These are phyloP conservation scores for Drosophila aff. DNA, from an alignment of 1,140 invertebrate species.

Conservation along the genomic window DNA sequence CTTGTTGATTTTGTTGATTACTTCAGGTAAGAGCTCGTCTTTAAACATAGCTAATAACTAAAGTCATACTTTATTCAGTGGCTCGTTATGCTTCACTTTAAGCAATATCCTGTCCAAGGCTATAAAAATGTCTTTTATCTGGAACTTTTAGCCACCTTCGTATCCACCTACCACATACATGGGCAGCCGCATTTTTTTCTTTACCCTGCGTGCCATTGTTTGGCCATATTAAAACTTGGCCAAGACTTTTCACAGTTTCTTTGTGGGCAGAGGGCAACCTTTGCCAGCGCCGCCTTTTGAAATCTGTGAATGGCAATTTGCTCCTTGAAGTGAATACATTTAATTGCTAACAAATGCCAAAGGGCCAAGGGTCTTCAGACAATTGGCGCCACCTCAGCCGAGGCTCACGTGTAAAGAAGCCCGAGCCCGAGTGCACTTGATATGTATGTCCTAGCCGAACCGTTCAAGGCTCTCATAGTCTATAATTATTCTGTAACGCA, in stretches of 20 bases:
- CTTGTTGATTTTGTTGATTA: background rate
- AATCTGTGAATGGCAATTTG: conserved; percentile 58
- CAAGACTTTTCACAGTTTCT: conserved; percentile 28
- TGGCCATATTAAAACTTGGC: conserved; percentile 53
- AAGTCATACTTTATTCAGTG: no score
- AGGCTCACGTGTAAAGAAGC: conserved; percentile 21
- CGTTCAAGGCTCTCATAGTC: conserved; percentile 22
- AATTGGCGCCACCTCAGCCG: conserved; percentile 55
- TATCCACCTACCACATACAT: background rate
- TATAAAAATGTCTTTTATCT: conserved; percentile 14
- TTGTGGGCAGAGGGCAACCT: conserved; percentile 35
- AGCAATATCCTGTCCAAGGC: conserved; percentile 19
- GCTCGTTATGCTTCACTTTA: background rate
- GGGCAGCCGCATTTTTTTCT: background rate
- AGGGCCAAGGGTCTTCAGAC: conserved; percentile 28
- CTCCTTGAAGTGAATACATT: conserved; percentile 75
- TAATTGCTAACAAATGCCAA: conserved; percentile 76
- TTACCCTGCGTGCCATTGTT: conserved; percentile 29
- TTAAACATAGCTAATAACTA: background rate
- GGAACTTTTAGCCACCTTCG: conserved; percentile 8
- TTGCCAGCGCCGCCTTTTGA: conserved; percentile 33
- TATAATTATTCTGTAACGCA: conserved; percentile 42
- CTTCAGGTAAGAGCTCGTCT: background rate
- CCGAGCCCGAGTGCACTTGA: conserved; percentile 4
- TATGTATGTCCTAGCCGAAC: conserved; percentile 1